These are phyloP conservation scores for Lasioglossum albipes DNA, from an alignment of 1,140 invertebrate species.

Conservation along the genomic window DNA sequence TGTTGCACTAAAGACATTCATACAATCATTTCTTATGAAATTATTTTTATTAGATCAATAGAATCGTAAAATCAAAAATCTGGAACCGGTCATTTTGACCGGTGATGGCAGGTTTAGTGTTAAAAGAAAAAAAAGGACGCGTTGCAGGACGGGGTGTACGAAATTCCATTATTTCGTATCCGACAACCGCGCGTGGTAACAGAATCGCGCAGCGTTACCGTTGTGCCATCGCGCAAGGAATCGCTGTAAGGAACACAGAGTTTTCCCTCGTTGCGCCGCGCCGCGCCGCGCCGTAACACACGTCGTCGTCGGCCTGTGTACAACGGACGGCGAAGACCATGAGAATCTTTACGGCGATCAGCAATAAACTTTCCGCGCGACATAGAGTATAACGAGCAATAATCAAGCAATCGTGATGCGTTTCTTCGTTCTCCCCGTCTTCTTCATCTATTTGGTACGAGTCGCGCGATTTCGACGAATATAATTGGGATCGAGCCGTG, in stretches of 20 bases:
- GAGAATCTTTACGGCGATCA: not conserved
- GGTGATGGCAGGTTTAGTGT: no score
- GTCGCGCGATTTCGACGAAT: no score
- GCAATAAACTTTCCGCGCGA: constrained; percentile 4
- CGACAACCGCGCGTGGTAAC: constrained; percentile 3
- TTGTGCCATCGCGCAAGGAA: constrained; percentile 38
- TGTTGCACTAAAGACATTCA: no score
- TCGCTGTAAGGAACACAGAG: constrained; percentile 1
- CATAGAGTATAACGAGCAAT: constrained; percentile 42
- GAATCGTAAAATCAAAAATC: no score
- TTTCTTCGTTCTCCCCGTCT: not conserved
- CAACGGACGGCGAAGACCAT: not conserved
- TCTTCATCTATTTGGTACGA: no score
- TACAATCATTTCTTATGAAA: no score
- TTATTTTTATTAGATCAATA: no score
- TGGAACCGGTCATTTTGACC: no score
- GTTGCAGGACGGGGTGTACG: no score
- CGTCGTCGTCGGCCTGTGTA: not conserved
- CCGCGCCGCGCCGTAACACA: no score
- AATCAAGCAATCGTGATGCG: constrained; percentile 36
- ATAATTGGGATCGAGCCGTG: not conserved
- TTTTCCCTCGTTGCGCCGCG: constrained; percentile 17
- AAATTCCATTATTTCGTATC: no score
- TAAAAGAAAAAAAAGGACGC: no score
- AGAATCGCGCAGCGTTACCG: constrained; percentile 30